These are phyloP conservation scores for Saccopteryx bilineata DNA, from an alignment of 2,113 vertebrate genomes.

Conservation along the genomic window DNA sequence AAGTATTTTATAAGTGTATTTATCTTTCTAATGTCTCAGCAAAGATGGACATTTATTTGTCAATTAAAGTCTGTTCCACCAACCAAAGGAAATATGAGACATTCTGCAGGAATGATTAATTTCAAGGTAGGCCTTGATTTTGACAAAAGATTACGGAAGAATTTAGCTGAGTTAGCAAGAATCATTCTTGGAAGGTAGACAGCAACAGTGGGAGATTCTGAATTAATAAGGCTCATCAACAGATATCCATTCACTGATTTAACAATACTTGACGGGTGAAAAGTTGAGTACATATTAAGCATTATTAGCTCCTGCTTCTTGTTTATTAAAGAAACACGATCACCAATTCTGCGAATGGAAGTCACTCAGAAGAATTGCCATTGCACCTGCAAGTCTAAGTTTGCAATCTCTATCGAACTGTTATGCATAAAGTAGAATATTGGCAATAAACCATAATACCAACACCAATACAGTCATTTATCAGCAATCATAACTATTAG, in stretches of 20 bases:
- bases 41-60: conserved; percentile 2
- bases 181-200: neutral
- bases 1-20: conserved; percentile 23
- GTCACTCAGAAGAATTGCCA: neutral
- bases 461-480: neutral
- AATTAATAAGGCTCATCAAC: neutral
- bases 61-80: neutral
- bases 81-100: neutral
- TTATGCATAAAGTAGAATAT: neutral
- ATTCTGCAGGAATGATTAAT: conserved; percentile 30
- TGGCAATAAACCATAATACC: neutral
- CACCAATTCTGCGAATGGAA: neutral
- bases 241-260: neutral
- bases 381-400: neutral
- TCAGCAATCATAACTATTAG: neutral
- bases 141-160: conserved; percentile 71
- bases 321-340: neutral
- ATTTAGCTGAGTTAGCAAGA: conserved; percentile 12
- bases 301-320: neutral
- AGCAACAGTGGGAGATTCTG: too few relatives aligned
- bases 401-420: neutral
- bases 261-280: neutral
- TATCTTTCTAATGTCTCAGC: conserved; percentile 51
- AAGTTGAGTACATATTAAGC: too few relatives aligned
- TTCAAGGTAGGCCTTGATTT: conserved; percentile 65